Evolutionary conservation across 2,797 vertebrate species (phyloP).

Genomic region (Microctenopoma lineatum): DNA sequence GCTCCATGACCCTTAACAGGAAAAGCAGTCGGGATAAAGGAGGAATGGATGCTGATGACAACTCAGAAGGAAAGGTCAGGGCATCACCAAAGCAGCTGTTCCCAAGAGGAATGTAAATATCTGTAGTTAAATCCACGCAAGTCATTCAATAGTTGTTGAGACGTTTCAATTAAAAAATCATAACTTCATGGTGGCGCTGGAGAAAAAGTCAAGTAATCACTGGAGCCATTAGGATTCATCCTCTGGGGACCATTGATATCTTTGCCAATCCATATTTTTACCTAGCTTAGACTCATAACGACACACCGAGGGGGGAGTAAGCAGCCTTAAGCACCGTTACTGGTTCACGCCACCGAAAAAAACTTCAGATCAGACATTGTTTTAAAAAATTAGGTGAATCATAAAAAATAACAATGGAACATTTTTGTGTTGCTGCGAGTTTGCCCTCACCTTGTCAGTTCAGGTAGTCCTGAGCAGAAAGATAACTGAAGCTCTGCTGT

Average conservation of each 20-base stretch:
- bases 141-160: background rate
- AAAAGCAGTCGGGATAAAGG: too few relatives aligned
- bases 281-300: background rate
- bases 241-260: background rate
- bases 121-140: background rate
- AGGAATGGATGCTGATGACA: background rate
- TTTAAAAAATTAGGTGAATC: slow-evolving; percentile 18
- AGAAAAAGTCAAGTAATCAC: too few relatives aligned
- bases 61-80: background rate
- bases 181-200: background rate
- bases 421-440: slow-evolving; percentile 18
- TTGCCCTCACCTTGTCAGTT: slow-evolving; percentile 40
- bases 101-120: background rate
- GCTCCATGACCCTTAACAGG: too few relatives aligned
- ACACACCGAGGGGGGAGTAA: background rate
- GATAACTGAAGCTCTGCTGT: slow-evolving; percentile 42
- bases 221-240: background rate
- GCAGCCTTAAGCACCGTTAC: background rate
- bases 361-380: background rate
- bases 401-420: background rate
- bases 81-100: background rate
- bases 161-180: background rate
- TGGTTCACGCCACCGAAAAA: too few relatives aligned
- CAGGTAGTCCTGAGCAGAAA: slow-evolving; percentile 19
- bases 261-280: background rate